Evolutionary conservation across 2,113 vertebrate genomes (phyloP).

Genomic region (Corythoichthys haematopterus): DNA sequence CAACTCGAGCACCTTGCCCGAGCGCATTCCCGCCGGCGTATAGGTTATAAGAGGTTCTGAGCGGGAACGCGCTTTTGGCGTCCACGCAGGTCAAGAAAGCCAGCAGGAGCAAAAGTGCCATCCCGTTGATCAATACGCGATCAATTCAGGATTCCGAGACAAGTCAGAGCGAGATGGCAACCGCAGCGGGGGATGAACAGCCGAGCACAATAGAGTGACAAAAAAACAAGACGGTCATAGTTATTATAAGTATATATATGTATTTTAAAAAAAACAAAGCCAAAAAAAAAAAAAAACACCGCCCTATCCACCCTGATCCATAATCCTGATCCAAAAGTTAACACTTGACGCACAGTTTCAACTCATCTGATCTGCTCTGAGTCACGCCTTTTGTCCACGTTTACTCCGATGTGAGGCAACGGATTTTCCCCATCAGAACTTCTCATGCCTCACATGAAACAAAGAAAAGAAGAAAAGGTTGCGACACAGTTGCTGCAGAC

Average conservation of each 20-base stretch:
- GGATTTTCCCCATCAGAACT: conserved; percentile 22
- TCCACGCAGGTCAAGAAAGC: conserved; percentile 42
- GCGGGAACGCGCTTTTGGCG: conserved; percentile 51
- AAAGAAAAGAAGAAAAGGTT: conserved; percentile 55
- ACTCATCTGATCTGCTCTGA: background rate
- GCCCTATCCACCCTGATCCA: conserved; percentile 19
- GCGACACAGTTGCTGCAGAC: conserved; percentile 37
- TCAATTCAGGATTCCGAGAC: conserved; percentile 11
- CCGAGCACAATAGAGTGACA: conserved; percentile 23
- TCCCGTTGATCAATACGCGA: conserved; percentile 24
- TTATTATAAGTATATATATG: background rate
- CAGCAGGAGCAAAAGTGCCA: conserved; percentile 47
- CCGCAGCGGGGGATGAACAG: background rate
- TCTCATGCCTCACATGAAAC: conserved; percentile 23
- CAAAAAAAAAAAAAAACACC: background rate
- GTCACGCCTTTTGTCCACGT: background rate
- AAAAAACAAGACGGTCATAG: conserved; percentile 1
- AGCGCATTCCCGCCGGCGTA: conserved; percentile 43
- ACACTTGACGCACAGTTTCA: background rate
- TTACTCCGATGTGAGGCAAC: background rate
- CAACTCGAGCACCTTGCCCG: conserved; percentile 31
- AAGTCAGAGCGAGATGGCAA: conserved; percentile 3
- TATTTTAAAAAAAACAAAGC: too few relatives aligned
- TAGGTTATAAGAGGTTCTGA: conserved; percentile 49
- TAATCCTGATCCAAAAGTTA: conserved; percentile 15